Evolutionary conservation across 2,113 vertebrate genomes (phyloP), one percentile per base, ranked within the genome.

Genomic region (Paraplagusia blochii): DNA sequence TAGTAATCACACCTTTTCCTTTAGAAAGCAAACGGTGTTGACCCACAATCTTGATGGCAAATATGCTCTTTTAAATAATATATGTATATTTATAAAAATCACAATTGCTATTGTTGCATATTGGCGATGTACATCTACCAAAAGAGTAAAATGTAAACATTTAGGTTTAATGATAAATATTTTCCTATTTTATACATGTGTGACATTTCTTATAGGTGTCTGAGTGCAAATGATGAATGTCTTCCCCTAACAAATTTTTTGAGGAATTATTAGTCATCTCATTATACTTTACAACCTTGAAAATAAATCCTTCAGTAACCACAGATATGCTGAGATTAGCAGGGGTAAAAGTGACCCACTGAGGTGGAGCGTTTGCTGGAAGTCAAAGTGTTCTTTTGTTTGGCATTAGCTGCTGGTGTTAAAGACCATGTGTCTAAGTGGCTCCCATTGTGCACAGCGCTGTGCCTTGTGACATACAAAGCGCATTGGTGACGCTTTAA

Each of bases 391-490:
- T 42, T 52, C 48, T 61, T 75, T 81, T 73, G 62, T 82, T 7
- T 53, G 53, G 36, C 45, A 19, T 66, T 63, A 68, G 64, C 58
- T 45, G 51, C 63, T 44, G 63, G 53, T 70, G 44, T 79, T 81
- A 72, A 66, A 81, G 46, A 18, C 33, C 47, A 33, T 60, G 58
- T 64, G 70, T 61, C 33, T 74, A 66, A 80, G 60, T 68, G 53
- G 68, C 22, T 70, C 35, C 58, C 42, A 54, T 79, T 83, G 80
- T 79, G 76, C 55, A 1, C 36, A 63, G 53, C 50, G 8, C 54
- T 45, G 52, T 12, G 50, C 73, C 81, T 63, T 80, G 80, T 84
- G 84, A 83, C 74, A 82, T 59, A 75, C 71, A 72, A 68, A 56
- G 61, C 49, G 57, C 57, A 53, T 58, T 70, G 69, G 64, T 80